phyloP scores from a whole-genome alignment of 35 echinoderm and acorn worm species.

The Hemicentrotus pulcherrimus region DNA sequence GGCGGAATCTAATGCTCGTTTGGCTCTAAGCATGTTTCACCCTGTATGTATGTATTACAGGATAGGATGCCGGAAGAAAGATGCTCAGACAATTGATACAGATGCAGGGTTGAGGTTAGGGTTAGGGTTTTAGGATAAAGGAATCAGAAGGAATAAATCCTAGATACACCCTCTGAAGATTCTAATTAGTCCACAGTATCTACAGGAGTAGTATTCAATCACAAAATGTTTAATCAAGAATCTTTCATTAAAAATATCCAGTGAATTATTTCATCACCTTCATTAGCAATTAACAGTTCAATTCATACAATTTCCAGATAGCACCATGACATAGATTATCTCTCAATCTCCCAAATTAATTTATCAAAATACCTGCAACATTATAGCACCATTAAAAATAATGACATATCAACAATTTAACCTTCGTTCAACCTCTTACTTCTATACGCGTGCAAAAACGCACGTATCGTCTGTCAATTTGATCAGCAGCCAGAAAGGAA shows the following conservation, averaged over 20 bases:
- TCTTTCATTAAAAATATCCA: not conserved
- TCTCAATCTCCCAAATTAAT: not conserved
- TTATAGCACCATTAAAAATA: not conserved
- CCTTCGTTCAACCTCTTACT: not conserved
- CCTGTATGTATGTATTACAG: no score
- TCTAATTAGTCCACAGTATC: no score
- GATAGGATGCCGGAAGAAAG: no score
- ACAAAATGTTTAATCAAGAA: not conserved
- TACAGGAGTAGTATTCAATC: no score
- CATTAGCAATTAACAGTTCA: not conserved
- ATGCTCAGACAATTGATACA: no score
- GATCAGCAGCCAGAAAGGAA: no score
- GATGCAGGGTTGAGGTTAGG: no score
- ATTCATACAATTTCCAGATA: not conserved
- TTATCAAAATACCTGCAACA: not conserved
- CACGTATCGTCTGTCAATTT: not conserved
- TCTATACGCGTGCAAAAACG: not conserved
- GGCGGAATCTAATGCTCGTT: no score
- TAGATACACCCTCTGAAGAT: no score
- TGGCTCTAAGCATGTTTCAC: no score
- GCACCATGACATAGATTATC: not conserved
- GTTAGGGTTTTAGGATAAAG: no score
- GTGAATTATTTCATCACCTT: not conserved
- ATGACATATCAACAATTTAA: not conserved
- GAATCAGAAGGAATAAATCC: no score